Percentiles rank a stretch among this genome's conserved stretches.
Evolutionary conservation across 1,140 invertebrate genomes (phyloP).

Genomic region (Drosophila leontia): DNA sequence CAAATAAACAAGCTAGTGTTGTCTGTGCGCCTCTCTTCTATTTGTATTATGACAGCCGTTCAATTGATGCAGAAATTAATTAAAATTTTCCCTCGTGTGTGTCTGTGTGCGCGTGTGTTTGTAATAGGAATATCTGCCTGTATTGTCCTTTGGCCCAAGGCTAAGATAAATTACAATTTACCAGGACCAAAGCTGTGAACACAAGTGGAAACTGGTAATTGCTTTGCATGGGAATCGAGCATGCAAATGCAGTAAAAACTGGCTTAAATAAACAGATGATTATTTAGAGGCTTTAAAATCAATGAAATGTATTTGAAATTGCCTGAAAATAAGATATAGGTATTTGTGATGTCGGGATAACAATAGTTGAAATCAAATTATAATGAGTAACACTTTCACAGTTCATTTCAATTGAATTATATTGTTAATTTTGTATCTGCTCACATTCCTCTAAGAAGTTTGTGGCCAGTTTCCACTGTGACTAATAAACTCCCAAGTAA

Average conservation of each 20-base stretch:
- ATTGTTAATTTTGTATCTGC: no score
- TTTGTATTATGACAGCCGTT: constrained; percentile 77
- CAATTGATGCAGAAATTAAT: constrained; percentile 74
- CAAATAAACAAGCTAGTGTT: constrained; percentile 57
- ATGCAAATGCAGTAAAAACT: constrained; percentile 21
- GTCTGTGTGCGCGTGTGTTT: constrained; percentile 1
- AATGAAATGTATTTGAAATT: background rate
- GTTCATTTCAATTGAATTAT: rapidly evolving
- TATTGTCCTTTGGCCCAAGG: constrained; percentile 51
- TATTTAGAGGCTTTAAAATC: background rate
- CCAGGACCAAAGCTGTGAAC: constrained; percentile 29
- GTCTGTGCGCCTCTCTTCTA: constrained; percentile 38
- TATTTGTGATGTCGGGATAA: background rate
- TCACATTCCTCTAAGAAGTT: background rate
- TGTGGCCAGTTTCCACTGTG: constrained; percentile 22
- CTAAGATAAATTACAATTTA: constrained; percentile 60
- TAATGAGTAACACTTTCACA: background rate
- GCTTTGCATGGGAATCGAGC: constrained; percentile 34
- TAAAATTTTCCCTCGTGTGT: constrained; percentile 60
- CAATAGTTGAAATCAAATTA: background rate
- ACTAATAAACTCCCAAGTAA: constrained; percentile 17
- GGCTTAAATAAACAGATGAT: constrained; percentile 14
- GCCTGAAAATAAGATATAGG: background rate
- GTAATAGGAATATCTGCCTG: constrained; percentile 32
- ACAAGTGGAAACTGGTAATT: constrained; percentile 47